Evolutionary conservation across 2,888 invertebrate species (phyloP), one percentile per base, ranked within the genome.

Genomic region (Amphipyra berbera): DNA sequence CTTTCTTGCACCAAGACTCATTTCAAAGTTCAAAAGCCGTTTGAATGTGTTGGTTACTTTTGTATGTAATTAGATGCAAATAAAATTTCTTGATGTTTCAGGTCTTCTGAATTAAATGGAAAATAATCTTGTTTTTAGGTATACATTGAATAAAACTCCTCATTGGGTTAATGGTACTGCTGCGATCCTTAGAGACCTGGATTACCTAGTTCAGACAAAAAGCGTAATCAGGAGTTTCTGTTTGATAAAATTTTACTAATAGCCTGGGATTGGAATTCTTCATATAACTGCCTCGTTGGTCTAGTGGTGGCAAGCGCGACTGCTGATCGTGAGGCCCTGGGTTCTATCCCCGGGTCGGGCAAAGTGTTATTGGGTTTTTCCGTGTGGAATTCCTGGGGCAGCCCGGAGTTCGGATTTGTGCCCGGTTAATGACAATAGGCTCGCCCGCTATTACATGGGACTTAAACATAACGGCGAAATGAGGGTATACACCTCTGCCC

Each of bases 21-120:
- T 76, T 81, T 73, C 48, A n/a, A 64, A 67, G 48, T 64, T 73
- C 61, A 70, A 81, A 67, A 62, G 66, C 54, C 52, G 58, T 71
- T 59, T 49, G 55, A 47, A 33, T 47, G 45, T 52, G 48, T 61
- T 48, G 60, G 33, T 45, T 30, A 30, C 30, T 37, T 47, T 38
- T 35, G n/a, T 21, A 35, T 42, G 44, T 42, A 21, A 41, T 35
- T 42, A 48, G 0, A n/a, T 30, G 57, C 9, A 42, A 56, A 57
- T 37, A 46, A 27, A 59, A 33, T 46, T 10, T 15, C 21, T 37
- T 37, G 42, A 8, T 35, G 35, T 35, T 37, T 48, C 15, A 14
- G 15, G 10, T 6, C 6, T 30, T 46, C 46, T 8, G 13, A 48
- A 14, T 14, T 45, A 45, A n/a, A 12, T 30, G 7, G 12, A 2